Evolutionary conservation across 2,113 vertebrate genomes (phyloP).

Genomic region (Vidua macroura): DNA sequence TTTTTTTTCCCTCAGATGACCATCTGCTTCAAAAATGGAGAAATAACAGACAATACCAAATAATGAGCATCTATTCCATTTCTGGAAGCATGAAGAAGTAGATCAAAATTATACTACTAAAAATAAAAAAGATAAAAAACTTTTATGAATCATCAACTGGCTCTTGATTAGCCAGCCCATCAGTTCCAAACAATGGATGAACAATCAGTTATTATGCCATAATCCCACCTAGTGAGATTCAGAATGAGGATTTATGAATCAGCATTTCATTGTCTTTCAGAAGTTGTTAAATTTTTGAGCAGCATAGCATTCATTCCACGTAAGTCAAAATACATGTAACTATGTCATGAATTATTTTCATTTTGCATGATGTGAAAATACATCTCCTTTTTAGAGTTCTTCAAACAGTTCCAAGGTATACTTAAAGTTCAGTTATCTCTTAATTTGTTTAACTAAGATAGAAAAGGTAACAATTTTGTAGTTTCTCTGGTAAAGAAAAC

Average conservation of each 20-base stretch:
- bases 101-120: not conserved
- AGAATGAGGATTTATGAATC: not conserved
- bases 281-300: not conserved
- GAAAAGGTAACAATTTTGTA: not conserved
- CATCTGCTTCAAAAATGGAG: not conserved
- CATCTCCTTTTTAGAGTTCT: not conserved
- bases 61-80: not conserved
- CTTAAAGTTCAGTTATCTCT: not conserved
- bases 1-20: not conserved
- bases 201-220: not conserved
- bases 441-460: not conserved
- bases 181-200: not conserved
- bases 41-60: not conserved
- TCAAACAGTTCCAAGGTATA: not conserved
- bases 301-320: not conserved
- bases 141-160: not conserved
- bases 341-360: not conserved
- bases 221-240: not conserved
- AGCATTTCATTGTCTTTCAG: not conserved
- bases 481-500: not conserved
- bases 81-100: not conserved
- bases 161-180: not conserved
- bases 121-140: not conserved
- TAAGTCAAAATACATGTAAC: not conserved
- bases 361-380: not conserved